A percentile compares a stretch with the other conserved stretches of the same genome.
Conservation (phyloP, 2,797 vertebrate species). For the Melanogrammus aeglefinus region DNA sequence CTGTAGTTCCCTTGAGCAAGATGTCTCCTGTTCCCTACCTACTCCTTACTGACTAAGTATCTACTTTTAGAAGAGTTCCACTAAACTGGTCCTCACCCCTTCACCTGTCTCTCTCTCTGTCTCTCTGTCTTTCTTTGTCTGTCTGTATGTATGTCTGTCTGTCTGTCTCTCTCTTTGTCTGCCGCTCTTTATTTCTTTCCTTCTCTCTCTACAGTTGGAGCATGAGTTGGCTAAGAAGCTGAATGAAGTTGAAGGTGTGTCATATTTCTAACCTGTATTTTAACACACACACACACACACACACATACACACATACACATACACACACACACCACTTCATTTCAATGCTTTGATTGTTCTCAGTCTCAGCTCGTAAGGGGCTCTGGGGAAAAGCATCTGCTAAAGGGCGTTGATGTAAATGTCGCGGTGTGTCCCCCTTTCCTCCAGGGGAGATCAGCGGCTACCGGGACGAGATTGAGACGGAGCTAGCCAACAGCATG, state of each 20-base stretch:
- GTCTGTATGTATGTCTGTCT: not conserved
- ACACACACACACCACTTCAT: not conserved
- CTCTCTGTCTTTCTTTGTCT: not conserved
- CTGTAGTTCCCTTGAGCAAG: not conserved
- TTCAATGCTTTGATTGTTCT: too few relatives aligned
- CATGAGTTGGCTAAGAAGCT: conserved; percentile 87
- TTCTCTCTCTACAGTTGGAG: conserved; percentile 82
- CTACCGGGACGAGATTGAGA: conserved; percentile 94
- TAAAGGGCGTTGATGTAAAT: not conserved
- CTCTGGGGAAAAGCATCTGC: too few relatives aligned
- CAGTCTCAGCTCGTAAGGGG: too few relatives aligned
- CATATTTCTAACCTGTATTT: not conserved
- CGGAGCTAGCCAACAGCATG: conserved; percentile 87
- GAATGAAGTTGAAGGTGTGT: conserved; percentile 89
- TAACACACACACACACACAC: not conserved
- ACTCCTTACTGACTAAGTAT: not conserved
- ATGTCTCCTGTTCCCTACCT: not conserved
- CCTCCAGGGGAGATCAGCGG: conserved; percentile 86
- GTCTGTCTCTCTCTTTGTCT: not conserved
- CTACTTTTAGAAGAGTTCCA: not conserved
- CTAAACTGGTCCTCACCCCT: not conserved
- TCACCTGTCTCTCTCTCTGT: not conserved
- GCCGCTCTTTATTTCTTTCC: not conserved
- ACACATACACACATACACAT: not conserved
- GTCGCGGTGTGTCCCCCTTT: conserved; percentile 12